Base-by-base conservation (phyloP, 2,113 vertebrate genomes). In the Hypanus sabinus region DNA sequence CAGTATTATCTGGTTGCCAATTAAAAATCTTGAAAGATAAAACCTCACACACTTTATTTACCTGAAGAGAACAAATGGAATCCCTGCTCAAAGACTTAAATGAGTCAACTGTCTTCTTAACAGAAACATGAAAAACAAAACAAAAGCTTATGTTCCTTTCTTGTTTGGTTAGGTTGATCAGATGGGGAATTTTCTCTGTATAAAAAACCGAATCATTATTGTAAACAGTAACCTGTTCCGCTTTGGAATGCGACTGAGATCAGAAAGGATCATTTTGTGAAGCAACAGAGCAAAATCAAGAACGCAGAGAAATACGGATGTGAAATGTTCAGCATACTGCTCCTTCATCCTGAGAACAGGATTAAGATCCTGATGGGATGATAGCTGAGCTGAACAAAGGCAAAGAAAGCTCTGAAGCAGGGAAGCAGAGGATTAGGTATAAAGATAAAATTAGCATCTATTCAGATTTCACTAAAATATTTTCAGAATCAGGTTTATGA, bases 81-180 rank as follows among this genome's bases (percentile, higher is more conserved):
- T 30, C 22, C 46, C 22, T 46, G 11, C 91, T 93, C 22, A 93
- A 93, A 93, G 65, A 27, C 91, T 93, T 75, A 68, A 93, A 93
- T 75, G 38, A 71, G 91, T 93, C 91, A 75, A 73, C 33, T 71
- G 65, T 73, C 91, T 93, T 73, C 70, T 93, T 93, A 27, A 93
- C 71, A 93, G 24, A 93, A 93, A 93, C 91, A 93, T 73, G 22
- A 38, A 27, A 33, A 93, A 93, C 46, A 30, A 93, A 93, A 93
- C 91, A 93, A 73, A 93, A 93, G 91, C 38, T 75, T 93, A 46
- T 46, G 38, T 93, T 93, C 70, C 91, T 73, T 27, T 71, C 70
- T 73, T 75, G 68, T 93, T 93, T 73, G 70, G 71, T 68, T 38
- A 27, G 91, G 24, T 75, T 73, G 9, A 93, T 36, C 73, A 73